These are phyloP conservation scores for Anniella stebbinsi DNA, from an alignment of 2,797 vertebrate species.

Conservation along the genomic window DNA sequence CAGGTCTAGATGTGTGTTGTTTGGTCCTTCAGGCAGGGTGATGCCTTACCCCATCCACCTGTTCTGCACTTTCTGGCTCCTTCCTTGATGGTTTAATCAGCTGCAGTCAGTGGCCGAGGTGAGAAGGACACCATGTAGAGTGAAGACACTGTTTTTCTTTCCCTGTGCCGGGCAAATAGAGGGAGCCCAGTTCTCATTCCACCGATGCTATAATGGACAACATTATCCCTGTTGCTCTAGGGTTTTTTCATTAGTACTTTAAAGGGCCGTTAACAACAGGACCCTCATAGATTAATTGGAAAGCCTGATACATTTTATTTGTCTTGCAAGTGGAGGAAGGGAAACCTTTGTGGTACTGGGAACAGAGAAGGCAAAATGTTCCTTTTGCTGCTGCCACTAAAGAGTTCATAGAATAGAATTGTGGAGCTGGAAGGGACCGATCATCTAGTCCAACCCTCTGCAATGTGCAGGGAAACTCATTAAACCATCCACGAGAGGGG, in stretches of 20 bases:
- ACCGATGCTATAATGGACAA: neutral
- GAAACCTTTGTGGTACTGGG: neutral
- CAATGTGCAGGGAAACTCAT: too few relatives aligned
- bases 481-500: too few relatives aligned
- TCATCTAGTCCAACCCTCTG: too few relatives aligned
- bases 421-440: too few relatives aligned
- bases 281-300: constrained; percentile 4
- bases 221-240: neutral
- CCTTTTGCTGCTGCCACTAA: too few relatives aligned
- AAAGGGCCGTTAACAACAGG: constrained; percentile 13
- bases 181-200: neutral
- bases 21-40: neutral
- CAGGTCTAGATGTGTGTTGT: too few relatives aligned
- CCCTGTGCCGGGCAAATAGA: neutral
- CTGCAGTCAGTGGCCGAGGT: neutral
- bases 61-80: neutral
- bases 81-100: neutral
- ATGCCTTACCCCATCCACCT: neutral
- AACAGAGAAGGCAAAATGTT: neutral
- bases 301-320: neutral
- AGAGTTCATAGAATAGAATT: too few relatives aligned
- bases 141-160: neutral
- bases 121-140: neutral
- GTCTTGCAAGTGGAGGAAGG: neutral
- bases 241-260: neutral